These are phyloP conservation scores for Drosophila merina DNA, from an alignment of 2,888 invertebrate species.

Conservation along the genomic window DNA sequence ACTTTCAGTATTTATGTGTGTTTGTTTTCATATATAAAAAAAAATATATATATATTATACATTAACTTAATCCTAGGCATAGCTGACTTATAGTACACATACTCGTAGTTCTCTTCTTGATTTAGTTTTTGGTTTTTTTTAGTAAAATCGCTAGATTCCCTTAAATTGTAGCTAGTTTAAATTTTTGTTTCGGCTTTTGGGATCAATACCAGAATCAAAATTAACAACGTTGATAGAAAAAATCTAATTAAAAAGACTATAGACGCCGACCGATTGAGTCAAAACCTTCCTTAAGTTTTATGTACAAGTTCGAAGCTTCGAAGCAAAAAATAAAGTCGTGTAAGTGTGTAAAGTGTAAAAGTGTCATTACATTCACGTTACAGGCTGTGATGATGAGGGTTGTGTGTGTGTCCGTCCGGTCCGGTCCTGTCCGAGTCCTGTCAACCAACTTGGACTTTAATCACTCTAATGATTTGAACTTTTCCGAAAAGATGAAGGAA, in stretches of 20 bases:
- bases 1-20: conserved; percentile 40
- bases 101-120: conserved; percentile 1
- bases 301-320: conserved; percentile 18
- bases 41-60: conserved; percentile 24
- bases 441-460: conserved; percentile 26
- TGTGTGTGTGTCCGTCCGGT: neutral
- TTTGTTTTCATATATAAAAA: conserved; percentile 48
- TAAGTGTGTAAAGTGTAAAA: neutral
- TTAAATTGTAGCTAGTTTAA: conserved; percentile 27
- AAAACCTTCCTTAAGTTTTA: neutral
- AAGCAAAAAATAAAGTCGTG: neutral
- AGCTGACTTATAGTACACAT: conserved; percentile 39
- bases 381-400: conserved; percentile 23
- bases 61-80: conserved; percentile 35
- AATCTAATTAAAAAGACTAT: conserved; percentile 10
- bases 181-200: neutral
- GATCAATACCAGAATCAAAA: conserved; percentile 20
- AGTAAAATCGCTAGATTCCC: conserved; percentile 30
- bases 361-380: conserved; percentile 6
- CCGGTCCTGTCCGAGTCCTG: neutral
- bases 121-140: conserved; percentile 9
- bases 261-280: neutral
- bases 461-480: conserved; percentile 60
- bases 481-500: conserved; percentile 22
- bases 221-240: conserved; percentile 5